Base-by-base conservation (phyloP, 1,140 invertebrate species). In the Aricia agestis region DNA sequence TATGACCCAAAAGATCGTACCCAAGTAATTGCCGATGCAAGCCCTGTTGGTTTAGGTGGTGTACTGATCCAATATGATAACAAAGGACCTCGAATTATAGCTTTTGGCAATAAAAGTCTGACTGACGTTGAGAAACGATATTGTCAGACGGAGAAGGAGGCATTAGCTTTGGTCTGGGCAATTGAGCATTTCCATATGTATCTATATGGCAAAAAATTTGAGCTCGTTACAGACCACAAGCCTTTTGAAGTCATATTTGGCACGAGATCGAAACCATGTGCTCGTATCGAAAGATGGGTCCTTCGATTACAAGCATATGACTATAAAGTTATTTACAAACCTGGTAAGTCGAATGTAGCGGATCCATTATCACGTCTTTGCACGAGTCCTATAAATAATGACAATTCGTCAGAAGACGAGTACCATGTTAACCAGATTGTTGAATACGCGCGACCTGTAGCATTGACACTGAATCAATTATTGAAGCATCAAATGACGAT, bases 21-120 rank as follows among this genome's bases (percentile, higher is more conserved):
- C 7, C 70, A 77, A 57, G 75, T 90, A 15, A 76, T 88, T 25
- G 86, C 89, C 7, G 91, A 93, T 80, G 91, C 90, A 0, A 90
- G 87, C 71, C 90, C 89, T n/a, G 82, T 86, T 11, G 88, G 78
- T 9, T 70, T 93, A 66, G 87, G 82, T 2, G 84, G 76, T 7
- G 84, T 90, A n/a, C 68, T 92, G 57, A 45, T 80, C 9, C 81
- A 87, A 36, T 65, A 66, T 13, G 68, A 81, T 52, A 31, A 36
- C 0, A 69, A 72, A 36, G 74, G 70, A 25, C 72, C 74, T 11
- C 19, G 74, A 76, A 72, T 80, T 18, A 83, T 83, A 25, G 75
- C 74, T 11, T 84, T 76, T 74, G 82, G 74, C 0, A 79, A 75
- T 67, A 67, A 73, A 65, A 76, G 67, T 17, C 52, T 86, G 13